Evolutionary conservation across 2,113 vertebrate genomes (phyloP).

Genomic region (Promerops cafer): DNA sequence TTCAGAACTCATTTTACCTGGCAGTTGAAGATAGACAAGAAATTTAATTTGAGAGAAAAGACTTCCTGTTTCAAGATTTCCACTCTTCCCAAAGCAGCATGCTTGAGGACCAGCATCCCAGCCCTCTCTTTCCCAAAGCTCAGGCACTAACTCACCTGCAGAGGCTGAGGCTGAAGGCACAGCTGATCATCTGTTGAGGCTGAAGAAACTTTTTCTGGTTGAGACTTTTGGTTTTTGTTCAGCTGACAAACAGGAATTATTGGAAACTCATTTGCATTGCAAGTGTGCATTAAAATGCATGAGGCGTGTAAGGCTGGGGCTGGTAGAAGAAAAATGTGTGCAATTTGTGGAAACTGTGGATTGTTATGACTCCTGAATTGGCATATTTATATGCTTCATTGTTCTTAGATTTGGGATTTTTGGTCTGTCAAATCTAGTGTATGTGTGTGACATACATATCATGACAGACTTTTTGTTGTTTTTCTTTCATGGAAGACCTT

Average conservation of each 20-base stretch:
- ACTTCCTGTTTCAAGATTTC: fast-evolving
- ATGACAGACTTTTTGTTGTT: background rate
- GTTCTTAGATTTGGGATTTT: conserved; percentile 47
- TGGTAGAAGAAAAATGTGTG: conserved; percentile 32
- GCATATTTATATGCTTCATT: conserved; percentile 51
- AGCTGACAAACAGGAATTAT: conserved; percentile 35
- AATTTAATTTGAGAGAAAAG: background rate
- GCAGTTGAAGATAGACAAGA: background rate
- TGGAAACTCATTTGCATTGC: conserved; percentile 42
- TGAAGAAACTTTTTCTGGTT: background rate
- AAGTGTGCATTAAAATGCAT: conserved; percentile 55
- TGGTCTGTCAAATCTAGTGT: background rate
- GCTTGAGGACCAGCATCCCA: background rate
- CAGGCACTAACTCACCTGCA: background rate
- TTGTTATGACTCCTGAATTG: conserved; percentile 54
- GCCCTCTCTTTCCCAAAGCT: background rate
- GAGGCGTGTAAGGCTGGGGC: background rate
- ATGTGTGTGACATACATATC: background rate
- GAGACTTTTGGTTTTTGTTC: background rate
- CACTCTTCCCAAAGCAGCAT: background rate
- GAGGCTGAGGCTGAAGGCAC: background rate
- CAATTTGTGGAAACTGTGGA: conserved; percentile 41
- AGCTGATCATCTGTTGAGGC: background rate
- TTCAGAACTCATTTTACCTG: background rate
- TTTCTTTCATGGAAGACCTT: background rate